Evolutionary conservation across 2,113 vertebrate species (phyloP), one percentile per base, ranked within the genome.

Genomic region (Zosterops pallidus): DNA sequence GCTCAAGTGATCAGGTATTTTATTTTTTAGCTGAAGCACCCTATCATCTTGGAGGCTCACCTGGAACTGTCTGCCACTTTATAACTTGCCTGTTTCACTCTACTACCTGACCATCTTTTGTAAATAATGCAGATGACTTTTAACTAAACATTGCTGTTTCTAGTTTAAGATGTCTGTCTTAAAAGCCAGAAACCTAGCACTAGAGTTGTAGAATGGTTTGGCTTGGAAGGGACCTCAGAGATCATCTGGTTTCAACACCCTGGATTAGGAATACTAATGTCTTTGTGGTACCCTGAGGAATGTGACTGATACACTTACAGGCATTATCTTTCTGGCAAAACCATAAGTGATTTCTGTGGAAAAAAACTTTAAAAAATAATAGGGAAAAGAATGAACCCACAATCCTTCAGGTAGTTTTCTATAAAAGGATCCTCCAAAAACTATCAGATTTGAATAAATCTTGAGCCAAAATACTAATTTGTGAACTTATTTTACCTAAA

Each of bases 1-100:
- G 37, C 79, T 93, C 56, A 71, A 96, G 83, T 70, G 64, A 44
- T 64, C 85, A 94, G 80, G 88, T 90, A 89, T 96, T 96, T 93
- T 89, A 62, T 81, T 93, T 88, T 95, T 88, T 84, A 68, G 63
- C 79, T 84, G 52, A 83, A 75, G 57, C 31, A 49, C 59, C 18
- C 18, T 56, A 15, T 89, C 31, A 26, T 83, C 72, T 90, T 78
- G 82, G 68, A 96, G 39, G n/a, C 22, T 50, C n/a, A 93, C 64
- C 59, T 77, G 53, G 2, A 4, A 13, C 25, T 68, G 88, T 89
- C 68, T 92, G 92, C 20, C 28, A 53, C 68, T 95, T 94, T 35
- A 18, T 8, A 62, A 33, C 5, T 88, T 63, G 33, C 14, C n/a
- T 83, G n/a, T 86, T 86, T 78, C 37, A 19, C 28, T 60, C 68